Percentiles rank a stretch among this genome's conserved stretches.
These are phyloP conservation scores for Peucedramus taeniatus DNA, from an alignment of 2,113 vertebrate genomes.

Conservation along the genomic window DNA sequence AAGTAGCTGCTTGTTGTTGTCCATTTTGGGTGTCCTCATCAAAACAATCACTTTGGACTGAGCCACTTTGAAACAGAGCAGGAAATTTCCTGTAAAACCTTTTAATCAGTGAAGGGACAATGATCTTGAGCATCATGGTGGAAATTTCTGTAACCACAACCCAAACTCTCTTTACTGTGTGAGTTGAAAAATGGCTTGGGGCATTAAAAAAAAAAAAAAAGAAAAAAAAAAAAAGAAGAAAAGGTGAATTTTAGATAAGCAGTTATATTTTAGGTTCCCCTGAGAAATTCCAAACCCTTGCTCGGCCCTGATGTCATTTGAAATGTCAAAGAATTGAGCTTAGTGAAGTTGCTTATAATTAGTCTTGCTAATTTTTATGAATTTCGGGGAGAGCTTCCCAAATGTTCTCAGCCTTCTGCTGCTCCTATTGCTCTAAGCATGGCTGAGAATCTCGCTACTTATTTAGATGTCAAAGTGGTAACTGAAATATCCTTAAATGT, in stretches of 20 bases:
- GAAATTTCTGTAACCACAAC: neutral
- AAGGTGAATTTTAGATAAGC: neutral
- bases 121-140: fast-evolving
- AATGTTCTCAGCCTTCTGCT: conserved; percentile 51
- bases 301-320: neutral
- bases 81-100: neutral
- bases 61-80: neutral
- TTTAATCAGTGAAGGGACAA: neutral
- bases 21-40: fast-evolving
- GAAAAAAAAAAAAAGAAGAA: neutral
- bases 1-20: neutral
- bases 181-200: neutral
- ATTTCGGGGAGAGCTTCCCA: neutral
- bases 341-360: conserved; percentile 17
- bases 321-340: neutral
- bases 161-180: fast-evolving
- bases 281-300: neutral
- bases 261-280: neutral
- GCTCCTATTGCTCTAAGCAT: neutral
- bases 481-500: conserved; percentile 50
- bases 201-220: neutral
- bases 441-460: neutral
- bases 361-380: conserved; percentile 41
- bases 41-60: fast-evolving
- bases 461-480: conserved; percentile 34